Percentiles rank a stretch among this genome's conserved stretches.
phyloP scores from a whole-genome alignment of 2,797 vertebrate genomes.

The Myotis daubentonii region DNA sequence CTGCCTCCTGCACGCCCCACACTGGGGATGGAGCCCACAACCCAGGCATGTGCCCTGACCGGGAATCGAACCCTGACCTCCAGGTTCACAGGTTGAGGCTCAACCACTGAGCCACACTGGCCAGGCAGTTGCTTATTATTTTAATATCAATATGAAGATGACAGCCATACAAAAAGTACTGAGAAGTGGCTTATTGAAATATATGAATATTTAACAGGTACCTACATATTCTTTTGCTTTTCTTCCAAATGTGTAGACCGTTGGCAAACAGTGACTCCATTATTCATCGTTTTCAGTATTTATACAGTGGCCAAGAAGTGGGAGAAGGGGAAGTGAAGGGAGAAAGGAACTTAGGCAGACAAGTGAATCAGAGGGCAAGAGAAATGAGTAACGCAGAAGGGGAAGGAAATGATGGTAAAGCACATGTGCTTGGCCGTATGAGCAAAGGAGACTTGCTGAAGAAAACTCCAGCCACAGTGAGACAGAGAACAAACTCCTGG shows the following conservation, averaged over 20 bases:
- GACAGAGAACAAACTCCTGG: not conserved
- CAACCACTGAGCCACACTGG: too few species aligned
- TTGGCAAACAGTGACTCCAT: conserved; percentile 16
- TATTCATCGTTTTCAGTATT: conserved; percentile 51
- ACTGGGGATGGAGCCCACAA: too few species aligned
- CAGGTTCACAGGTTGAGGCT: too few species aligned
- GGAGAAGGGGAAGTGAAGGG: conserved; percentile 61
- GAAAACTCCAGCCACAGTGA: not conserved
- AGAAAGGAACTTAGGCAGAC: conserved; percentile 66
- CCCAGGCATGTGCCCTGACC: too few species aligned
- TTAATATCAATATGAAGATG: conserved; percentile 44
- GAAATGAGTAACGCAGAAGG: conserved; percentile 35
- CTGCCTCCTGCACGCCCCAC: too few species aligned
- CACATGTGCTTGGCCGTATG: not conserved
- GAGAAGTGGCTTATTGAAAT: not conserved
- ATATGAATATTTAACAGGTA: not conserved
- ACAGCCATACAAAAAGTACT: conserved; percentile 12
- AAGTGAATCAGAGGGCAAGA: conserved; percentile 53
- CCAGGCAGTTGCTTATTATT: conserved; percentile 1
- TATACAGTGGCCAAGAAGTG: conserved; percentile 19
- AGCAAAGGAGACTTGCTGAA: conserved; percentile 8
- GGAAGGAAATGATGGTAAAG: conserved; percentile 56
- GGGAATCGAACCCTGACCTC: too few species aligned
- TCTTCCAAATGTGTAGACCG: conserved; percentile 13
- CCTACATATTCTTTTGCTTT: conserved; percentile 1